These are phyloP conservation scores for Oxyura jamaicensis DNA, from an alignment of 2,113 vertebrate genomes.

Conservation along the genomic window DNA sequence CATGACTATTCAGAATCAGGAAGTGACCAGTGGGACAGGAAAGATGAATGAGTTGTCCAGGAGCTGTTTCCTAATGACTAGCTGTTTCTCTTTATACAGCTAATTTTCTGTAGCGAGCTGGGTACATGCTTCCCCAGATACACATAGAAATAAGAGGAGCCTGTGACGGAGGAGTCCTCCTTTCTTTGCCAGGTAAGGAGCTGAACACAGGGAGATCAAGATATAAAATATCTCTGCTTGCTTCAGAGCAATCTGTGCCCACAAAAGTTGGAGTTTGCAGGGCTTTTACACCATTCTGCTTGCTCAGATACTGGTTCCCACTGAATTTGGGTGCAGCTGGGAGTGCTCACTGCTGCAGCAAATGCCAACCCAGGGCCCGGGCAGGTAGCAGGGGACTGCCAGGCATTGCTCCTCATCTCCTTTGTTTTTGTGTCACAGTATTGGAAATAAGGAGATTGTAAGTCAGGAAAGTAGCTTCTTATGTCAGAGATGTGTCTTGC, in stretches of 20 bases:
- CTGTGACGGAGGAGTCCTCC: not conserved
- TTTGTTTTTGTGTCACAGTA: not conserved
- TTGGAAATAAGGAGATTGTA: not conserved
- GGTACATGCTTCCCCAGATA: not conserved
- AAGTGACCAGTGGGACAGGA: not conserved
- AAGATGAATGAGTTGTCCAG: not conserved
- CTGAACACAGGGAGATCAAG: not conserved
- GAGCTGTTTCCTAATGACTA: not conserved
- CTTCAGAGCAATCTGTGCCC: not conserved
- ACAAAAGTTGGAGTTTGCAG: not conserved
- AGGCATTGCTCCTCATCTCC: not conserved
- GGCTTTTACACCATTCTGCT: not conserved
- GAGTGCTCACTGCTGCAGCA: not conserved
- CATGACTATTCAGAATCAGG: not conserved
- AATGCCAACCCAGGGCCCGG: not conserved
- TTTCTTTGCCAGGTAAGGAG: not conserved
- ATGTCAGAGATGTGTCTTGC: fast-evolving
- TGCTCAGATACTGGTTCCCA: not conserved
- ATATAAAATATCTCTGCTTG: not conserved
- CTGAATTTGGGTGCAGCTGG: not conserved
- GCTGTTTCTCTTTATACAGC: not conserved
- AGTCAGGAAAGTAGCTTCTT: not conserved
- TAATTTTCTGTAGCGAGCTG: not conserved
- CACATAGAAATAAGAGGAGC: not conserved
- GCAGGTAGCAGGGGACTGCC: not conserved